Base-by-base conservation (phyloP, 2,888 invertebrate genomes). In the Andricus curvator region DNA sequence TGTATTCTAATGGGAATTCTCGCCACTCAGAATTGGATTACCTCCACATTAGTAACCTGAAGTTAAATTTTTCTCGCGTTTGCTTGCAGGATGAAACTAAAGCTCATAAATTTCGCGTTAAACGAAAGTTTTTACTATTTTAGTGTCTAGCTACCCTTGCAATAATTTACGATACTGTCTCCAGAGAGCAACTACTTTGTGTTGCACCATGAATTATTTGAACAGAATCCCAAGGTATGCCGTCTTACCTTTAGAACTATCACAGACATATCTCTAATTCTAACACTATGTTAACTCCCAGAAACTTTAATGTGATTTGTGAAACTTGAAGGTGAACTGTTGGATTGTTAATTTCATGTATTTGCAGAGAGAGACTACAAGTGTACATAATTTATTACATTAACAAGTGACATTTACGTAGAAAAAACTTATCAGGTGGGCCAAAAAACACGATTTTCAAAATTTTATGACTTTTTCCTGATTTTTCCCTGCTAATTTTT, bases 221-320 rank as follows among this genome's bases (percentile, higher is more conserved):
- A 74, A 33, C 74, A 74, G 74, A 74, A 74, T 56, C 74, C 74
- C 56, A 74, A 74, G 74, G 74, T 74, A 74, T 74, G 56, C 51
- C 74, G 74, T 74, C 74, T 74, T 74, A 74, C 74, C 56, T 74
- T 29, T n/a, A 56, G 74, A 74, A 74, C 56, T 13, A 56, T 56
- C 74, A 74, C 56, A 74, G n/a, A n/a, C 13, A 74, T 51, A 29
- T 74, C n/a, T 74, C 29, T 74, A 74, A 33, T 74, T 56, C 74
- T 56, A 74, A 74, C 74, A 74, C 56, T n/a, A 74, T 56, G 74
- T 22, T 74, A 74, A 74, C 51, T 74, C 33, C 33, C 33, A 33
- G 56, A 51, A 74, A 74, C 56, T 74, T 74, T 74, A 56, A 74
- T 74, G 74, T 74, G 74, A 74, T 56, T 74, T 74, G 74, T 74